Evolutionary conservation across 2,113 vertebrate genomes (phyloP), one percentile per base, ranked within the genome.

Genomic region (Camelus bactrianus): DNA sequence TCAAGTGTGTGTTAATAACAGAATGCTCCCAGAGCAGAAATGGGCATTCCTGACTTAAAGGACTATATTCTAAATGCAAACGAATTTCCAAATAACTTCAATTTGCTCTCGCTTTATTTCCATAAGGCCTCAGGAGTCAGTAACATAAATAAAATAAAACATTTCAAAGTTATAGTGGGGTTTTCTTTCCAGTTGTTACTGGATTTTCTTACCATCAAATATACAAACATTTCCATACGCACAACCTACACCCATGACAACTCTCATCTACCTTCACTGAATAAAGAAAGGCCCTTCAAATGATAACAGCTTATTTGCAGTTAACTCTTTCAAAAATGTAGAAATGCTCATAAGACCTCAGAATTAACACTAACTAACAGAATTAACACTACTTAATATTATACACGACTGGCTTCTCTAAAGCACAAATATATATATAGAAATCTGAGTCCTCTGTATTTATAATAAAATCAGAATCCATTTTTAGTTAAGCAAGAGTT

Each of bases 91-190:
- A 67, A 32, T 60, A 79, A 88, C 50, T 91, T 84, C 56, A 60
- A 0, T 67, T 91, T 46, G 4, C 7, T 94, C 26, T 77, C 6
- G 12, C n/a, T 82, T 81, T 58, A 42, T 94, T 85, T 75, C 35
- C 52, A 58, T 64, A 10, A 85, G 50, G 11, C 8, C 6, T 46
- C n/a, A 62, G 10, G 35, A 42, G 6, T 92, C 46, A 76, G 52
- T 89, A 56, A 38, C 28, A 88, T 79, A 81, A 86, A 91, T 52
- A 76, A 81, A 91, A 85, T 38, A 77, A 38, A 92, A 46, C 42
- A 35, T 30, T 75, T 94, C 32, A 79, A 20, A 24, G 10, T 65
- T 42, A 77, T 16, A 24, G 28, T 65, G 22, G 54, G 8, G 2
- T 88, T 93, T 92, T 67, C 79, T 72, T 75, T 7, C 35, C 38